Percentiles rank a stretch among this genome's conserved stretches.
These are phyloP conservation scores for Todiramphus saurophagus DNA, from an alignment of 2,113 vertebrate species.

Conservation along the genomic window DNA sequence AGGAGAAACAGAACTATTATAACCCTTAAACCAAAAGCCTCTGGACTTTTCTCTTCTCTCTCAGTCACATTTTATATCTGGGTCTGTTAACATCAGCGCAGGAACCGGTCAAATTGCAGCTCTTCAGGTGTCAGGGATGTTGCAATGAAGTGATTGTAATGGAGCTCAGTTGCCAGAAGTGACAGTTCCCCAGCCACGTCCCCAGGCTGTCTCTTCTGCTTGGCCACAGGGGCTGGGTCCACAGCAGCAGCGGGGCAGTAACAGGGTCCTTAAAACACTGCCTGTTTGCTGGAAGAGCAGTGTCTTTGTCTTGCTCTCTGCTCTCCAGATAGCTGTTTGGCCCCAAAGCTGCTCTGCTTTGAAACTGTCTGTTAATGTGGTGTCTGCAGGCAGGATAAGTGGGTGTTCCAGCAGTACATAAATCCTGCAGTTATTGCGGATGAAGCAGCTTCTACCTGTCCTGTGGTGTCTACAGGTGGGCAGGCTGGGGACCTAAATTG, in stretches of 20 bases:
- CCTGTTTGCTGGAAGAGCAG: not conserved
- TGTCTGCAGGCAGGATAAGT: not conserved
- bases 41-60: not conserved
- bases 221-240: too few relatives aligned
- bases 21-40: not conserved
- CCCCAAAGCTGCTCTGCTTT: not conserved
- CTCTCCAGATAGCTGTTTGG: not conserved
- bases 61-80: not conserved
- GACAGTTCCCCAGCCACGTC: fast-evolving
- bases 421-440: not conserved
- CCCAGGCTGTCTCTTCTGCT: fast-evolving
- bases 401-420: fast-evolving
- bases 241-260: too few relatives aligned
- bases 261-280: too few relatives aligned
- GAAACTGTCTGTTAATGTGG: not conserved
- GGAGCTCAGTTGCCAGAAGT: not conserved
- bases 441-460: not conserved
- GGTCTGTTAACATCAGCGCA: not conserved
- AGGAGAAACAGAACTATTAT: not conserved
- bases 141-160: not conserved
- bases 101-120: not conserved
- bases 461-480: not conserved
- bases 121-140: not conserved
- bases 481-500: not conserved
- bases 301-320: not conserved